These are phyloP conservation scores for Nibea albiflora DNA, from an alignment of 2,113 vertebrate species.

Conservation along the genomic window DNA sequence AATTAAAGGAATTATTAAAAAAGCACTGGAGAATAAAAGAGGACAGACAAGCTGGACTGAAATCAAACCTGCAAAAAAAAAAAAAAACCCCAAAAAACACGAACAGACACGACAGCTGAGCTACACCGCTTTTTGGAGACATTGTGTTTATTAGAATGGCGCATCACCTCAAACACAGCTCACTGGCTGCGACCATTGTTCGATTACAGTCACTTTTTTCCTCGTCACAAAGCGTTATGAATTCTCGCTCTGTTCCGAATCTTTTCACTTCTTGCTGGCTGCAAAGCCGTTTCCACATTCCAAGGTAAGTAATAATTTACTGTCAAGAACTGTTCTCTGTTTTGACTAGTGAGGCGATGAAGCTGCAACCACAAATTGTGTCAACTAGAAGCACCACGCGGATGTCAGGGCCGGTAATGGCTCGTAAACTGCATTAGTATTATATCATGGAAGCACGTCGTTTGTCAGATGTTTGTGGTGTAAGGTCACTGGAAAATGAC, in stretches of 20 bases:
- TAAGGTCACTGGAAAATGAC: conserved; percentile 58
- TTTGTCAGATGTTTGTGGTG: conserved; percentile 66
- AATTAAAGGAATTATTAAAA: background rate
- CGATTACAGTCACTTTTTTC: conserved; percentile 31
- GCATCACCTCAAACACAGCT: conserved; percentile 36
- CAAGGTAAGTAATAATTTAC: conserved; percentile 56
- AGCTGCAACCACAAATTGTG: conserved; percentile 67
- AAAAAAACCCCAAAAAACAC: too few species aligned
- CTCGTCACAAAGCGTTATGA: conserved; percentile 3
- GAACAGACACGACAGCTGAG: conserved; percentile 2
- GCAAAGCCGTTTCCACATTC: conserved; percentile 31
- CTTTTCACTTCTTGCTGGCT: conserved; percentile 18
- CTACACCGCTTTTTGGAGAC: background rate
- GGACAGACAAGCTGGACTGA: background rate
- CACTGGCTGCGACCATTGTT: conserved; percentile 19
- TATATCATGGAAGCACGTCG: conserved; percentile 42
- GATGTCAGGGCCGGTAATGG: conserved; percentile 60
- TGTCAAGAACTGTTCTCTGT: conserved; percentile 59
- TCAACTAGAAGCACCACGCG: conserved; percentile 50
- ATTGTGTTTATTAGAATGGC: conserved; percentile 25
- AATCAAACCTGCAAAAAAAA: background rate
- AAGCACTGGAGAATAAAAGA: background rate
- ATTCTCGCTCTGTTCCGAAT: conserved; percentile 29
- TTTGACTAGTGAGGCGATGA: conserved; percentile 62
- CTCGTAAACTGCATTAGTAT: conserved; percentile 54